A percentile compares a stretch with the other conserved stretches of the same genome.
Evolutionary conservation across 2,888 invertebrate species (phyloP).

Genomic region (Argynnis bischoffii): DNA sequence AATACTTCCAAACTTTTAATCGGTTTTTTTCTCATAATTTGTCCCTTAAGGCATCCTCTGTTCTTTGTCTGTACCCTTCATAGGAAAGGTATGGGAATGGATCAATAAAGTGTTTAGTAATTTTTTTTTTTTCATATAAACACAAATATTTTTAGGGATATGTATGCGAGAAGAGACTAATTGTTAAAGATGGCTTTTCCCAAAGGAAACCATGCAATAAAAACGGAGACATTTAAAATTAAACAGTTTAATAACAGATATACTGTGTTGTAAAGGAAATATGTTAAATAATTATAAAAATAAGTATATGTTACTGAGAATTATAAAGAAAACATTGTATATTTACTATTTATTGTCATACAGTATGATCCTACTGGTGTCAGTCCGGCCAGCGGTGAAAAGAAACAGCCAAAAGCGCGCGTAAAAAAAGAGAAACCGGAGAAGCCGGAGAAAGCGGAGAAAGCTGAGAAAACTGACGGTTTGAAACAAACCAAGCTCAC

Average conservation of each 20-base stretch:
- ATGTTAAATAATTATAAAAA: no score
- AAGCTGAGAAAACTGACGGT: constrained; percentile 80
- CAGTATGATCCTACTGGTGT: constrained; percentile 76
- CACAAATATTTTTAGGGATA: no score
- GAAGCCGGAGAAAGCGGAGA: constrained; percentile 82
- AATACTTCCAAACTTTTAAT: no score
- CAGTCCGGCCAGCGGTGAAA: constrained; percentile 69
- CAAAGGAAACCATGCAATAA: no score
- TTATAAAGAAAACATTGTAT: neutral
- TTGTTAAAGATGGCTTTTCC: no score
- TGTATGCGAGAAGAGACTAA: no score
- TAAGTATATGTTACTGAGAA: no score
- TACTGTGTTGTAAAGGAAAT: no score
- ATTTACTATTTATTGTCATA: neutral
- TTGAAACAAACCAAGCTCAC: constrained; percentile 88
- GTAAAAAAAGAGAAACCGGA: constrained; percentile 77
- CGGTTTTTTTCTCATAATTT: neutral
- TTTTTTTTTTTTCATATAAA: no score
- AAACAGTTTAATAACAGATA: neutral
- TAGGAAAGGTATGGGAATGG: neutral
- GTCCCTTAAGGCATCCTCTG: no score
- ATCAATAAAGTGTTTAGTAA: no score
- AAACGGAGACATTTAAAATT: no score
- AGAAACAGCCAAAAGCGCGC: constrained; percentile 65
- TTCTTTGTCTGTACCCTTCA: neutral